Percentiles rank a stretch among this genome's conserved stretches.
Conservation (phyloP, 92 coral and sea anemone species). For the Micromussa lordhowensis region DNA sequence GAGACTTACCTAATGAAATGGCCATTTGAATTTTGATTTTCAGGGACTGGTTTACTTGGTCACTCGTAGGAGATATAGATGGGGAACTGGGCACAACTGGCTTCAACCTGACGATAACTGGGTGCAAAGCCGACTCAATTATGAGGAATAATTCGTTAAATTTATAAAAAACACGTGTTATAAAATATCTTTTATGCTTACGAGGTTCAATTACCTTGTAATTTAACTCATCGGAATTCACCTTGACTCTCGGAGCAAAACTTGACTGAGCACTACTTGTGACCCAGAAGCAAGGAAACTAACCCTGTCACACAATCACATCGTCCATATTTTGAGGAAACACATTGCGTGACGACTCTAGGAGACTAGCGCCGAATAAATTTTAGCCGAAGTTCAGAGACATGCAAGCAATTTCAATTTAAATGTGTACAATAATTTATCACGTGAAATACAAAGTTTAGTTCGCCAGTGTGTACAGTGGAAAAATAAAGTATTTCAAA, state of each 20-base stretch:
- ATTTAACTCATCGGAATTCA: neutral
- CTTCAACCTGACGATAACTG: too few species aligned
- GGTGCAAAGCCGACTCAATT: too few species aligned
- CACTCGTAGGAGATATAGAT: neutral
- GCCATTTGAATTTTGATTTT: neutral
- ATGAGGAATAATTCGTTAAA: neutral
- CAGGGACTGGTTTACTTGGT: slow-evolving; percentile 40
- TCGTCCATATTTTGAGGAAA: neutral
- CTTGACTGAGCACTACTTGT: neutral
- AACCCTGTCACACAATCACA: neutral
- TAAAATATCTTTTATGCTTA: neutral
- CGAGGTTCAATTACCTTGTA: neutral
- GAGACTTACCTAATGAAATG: neutral
- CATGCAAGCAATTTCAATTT: too few species aligned
- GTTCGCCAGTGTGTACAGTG: neutral
- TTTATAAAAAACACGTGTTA: neutral
- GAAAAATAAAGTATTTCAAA: slow-evolving; percentile 14
- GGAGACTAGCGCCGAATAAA: neutral
- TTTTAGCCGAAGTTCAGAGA: too few species aligned
- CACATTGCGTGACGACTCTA: neutral
- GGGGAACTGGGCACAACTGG: neutral
- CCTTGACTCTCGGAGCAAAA: too few species aligned
- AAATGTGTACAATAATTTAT: slow-evolving; percentile 7
- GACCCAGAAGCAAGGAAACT: neutral
- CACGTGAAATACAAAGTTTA: neutral